Percentiles rank a stretch among this genome's conserved stretches.
These are phyloP conservation scores for Adineta ricciae DNA, from an alignment of 2,888 invertebrate genomes.

Conservation along the genomic window DNA sequence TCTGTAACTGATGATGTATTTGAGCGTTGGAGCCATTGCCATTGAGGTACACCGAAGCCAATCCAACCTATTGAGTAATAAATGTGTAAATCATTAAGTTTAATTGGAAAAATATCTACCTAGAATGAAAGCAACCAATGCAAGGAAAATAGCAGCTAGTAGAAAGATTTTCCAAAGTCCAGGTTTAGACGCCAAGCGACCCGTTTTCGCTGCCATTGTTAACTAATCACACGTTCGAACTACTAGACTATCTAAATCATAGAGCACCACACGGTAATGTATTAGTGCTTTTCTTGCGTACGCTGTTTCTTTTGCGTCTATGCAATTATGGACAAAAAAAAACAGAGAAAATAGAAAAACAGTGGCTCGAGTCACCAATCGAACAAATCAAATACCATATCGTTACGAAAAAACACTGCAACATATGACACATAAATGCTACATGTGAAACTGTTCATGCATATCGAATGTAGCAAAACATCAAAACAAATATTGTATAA, in stretches of 20 bases:
- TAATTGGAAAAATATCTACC: no score
- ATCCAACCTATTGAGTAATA: neutral
- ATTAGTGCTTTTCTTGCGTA: no score
- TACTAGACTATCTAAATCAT: neutral
- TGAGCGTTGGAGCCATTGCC: neutral
- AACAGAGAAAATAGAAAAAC: neutral
- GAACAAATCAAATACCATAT: neutral
- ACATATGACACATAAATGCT: neutral
- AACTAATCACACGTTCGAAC: no score
- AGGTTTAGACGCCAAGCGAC: no score
- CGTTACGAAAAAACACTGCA: neutral
- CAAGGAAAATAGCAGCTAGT: no score
- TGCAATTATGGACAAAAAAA: neutral
- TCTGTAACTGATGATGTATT: neutral
- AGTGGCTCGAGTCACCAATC: neutral
- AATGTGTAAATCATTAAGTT: no score
- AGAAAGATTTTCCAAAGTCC: no score
- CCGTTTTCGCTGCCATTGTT: no score
- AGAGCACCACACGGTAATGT: neutral
- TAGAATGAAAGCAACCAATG: no score
- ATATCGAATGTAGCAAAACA: neutral
- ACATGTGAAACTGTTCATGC: neutral
- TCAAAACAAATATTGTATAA: neutral
- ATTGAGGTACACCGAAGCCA: slow-evolving; percentile 9
- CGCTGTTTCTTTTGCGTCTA: neutral